Evolutionary conservation across 2,113 vertebrate species (phyloP).

Genomic region (Crotophaga sulcirostris): DNA sequence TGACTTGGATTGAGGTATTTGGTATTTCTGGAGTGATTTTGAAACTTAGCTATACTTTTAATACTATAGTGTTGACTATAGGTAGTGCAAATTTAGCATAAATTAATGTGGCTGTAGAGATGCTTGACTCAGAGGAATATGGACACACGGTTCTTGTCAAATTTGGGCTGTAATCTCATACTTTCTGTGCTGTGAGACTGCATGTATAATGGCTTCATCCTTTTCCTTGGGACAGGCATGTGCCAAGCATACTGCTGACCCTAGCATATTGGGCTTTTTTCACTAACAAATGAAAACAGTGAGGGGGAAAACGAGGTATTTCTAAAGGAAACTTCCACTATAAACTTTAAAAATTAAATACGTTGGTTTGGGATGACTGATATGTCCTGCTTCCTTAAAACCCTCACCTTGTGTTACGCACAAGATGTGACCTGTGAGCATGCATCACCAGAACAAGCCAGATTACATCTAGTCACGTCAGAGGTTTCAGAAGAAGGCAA

Average conservation of each 20-base stretch:
- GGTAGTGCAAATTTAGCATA: background rate
- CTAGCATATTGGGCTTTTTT: background rate
- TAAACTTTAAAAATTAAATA: background rate
- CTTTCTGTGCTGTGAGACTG: background rate
- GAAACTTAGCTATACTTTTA: background rate
- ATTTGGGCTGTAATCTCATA: background rate
- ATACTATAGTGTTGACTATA: background rate
- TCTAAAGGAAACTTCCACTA: constrained; percentile 28
- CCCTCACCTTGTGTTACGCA: background rate
- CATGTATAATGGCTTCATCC: background rate
- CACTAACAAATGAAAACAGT: background rate
- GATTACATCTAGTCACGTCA: constrained; percentile 9
- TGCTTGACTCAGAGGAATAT: background rate
- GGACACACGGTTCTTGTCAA: background rate
- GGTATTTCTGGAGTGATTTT: background rate
- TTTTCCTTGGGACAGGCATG: background rate
- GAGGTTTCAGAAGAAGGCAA: background rate
- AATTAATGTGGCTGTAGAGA: background rate
- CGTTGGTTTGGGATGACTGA: background rate
- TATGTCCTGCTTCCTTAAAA: background rate
- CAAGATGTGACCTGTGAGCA: constrained; percentile 32
- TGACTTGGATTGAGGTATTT: background rate
- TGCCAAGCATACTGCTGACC: constrained; percentile 38
- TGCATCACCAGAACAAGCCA: background rate
- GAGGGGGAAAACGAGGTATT: background rate